Base-by-base conservation (phyloP, 2,113 vertebrate genomes). In the Prietella phreatophila region DNA sequence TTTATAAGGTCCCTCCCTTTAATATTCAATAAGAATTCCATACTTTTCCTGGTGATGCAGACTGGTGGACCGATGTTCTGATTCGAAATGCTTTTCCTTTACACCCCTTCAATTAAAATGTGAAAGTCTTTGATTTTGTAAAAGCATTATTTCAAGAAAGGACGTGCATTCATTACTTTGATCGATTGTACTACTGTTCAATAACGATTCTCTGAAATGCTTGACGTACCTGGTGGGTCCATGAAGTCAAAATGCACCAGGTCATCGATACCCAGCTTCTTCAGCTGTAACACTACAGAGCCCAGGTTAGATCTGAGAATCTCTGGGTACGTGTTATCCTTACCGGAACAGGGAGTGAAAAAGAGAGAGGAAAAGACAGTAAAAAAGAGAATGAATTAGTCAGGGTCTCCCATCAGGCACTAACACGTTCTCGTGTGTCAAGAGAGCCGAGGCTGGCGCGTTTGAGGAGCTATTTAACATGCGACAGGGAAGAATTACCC, bases 231-330 rank as follows among this genome's bases (percentile, higher is more conserved):
- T 96, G 98, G 98, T 89, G 98, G 98, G 90, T 99, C 97, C 98
- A 99, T 98, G 95, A 99, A 99, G 95, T 99, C 98, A 90, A 99
- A 99, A 94, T 99, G 98, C 86, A 99, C 97, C 94, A 99, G 95
- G 91, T 99, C 97, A 92, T 99, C 97, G 89, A 99, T 99, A 81
- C 98, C 97, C 90, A 99, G 96, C 93, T 99, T 99, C 95, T 98
- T 98, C 91, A 99, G 94, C 89, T 99, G 98, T 90, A 99, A 94
- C 82, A 99, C 97, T 91, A 99, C 97, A 67, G 97, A 98, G 90
- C 97, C 97, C 92, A 99, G 94, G 92, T 99, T 99, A 81, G 97
- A 99, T 89, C 98, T 95, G 91, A 98, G 94, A 92, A 99, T 99
- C 93, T 99, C 98, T 93, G 98, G 98, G 91, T 99, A 99, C 1